Evolutionary conservation across 2,113 vertebrate genomes (phyloP).

Genomic region (Neodontobutis hainanensis): DNA sequence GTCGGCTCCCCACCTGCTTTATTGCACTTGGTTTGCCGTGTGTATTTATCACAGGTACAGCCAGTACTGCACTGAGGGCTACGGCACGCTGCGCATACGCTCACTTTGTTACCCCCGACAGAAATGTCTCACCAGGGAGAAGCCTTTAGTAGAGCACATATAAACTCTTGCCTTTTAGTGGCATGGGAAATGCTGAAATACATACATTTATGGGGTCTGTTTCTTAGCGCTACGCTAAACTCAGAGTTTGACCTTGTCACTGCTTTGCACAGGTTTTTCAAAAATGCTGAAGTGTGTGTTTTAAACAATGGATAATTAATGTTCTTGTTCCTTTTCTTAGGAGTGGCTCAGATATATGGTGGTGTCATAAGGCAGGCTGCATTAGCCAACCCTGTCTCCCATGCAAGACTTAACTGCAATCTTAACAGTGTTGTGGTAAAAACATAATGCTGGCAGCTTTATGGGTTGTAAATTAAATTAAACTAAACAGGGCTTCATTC

Average conservation of each 20-base stretch:
- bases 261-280: slow-evolving; percentile 11
- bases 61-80: slow-evolving; percentile 47
- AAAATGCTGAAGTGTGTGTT: slow-evolving; percentile 44
- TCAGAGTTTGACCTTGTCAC: slow-evolving; percentile 65
- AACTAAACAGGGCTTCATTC: not conserved
- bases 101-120: slow-evolving; percentile 70
- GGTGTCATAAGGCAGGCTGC: slow-evolving; percentile 18
- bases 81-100: slow-evolving; percentile 57
- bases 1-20: slow-evolving; percentile 53
- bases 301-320: slow-evolving; percentile 60
- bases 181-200: slow-evolving; percentile 59
- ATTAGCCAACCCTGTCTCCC: slow-evolving; percentile 7
- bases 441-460: not conserved
- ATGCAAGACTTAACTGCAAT: not conserved
- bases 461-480: not conserved
- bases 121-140: slow-evolving; percentile 68
- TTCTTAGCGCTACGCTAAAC: slow-evolving; percentile 52
- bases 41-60: slow-evolving; percentile 65
- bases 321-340: slow-evolving; percentile 3
- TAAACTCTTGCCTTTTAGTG: slow-evolving; percentile 68
- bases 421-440: not conserved
- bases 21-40: slow-evolving; percentile 44
- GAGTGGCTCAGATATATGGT: slow-evolving; percentile 23
- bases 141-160: slow-evolving; percentile 65
- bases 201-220: slow-evolving; percentile 55